Conservation (phyloP, 2,888 invertebrate species). For the Mycogona germanica region DNA sequence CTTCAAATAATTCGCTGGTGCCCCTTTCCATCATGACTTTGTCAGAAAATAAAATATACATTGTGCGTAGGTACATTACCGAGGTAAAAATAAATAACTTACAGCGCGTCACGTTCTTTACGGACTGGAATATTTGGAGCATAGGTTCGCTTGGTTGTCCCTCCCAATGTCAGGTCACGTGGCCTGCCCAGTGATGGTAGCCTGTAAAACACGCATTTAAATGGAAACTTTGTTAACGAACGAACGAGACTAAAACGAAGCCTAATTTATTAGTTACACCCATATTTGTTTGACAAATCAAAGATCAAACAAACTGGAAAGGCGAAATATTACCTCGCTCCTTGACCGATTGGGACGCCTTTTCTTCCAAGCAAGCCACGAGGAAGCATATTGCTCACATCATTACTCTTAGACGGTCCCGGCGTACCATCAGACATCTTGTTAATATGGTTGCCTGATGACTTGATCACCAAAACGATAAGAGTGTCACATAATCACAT, state of each 20-base stretch:
- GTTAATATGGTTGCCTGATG: not conserved
- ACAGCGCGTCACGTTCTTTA: slow-evolving; percentile 7
- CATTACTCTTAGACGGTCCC: not conserved
- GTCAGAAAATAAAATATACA: not conserved
- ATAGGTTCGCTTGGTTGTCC: slow-evolving; percentile 5
- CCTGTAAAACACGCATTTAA: not conserved
- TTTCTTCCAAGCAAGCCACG: slow-evolving; percentile 5
- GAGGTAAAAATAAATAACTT: too few species aligned
- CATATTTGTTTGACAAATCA: too few species aligned
- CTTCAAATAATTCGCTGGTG: too few species aligned
- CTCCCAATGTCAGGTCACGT: slow-evolving; percentile 16
- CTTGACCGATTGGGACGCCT: not conserved
- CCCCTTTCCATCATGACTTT: not conserved
- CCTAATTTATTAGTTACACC: too few species aligned
- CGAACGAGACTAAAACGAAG: too few species aligned
- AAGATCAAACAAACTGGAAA: too few species aligned
- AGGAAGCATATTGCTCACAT: not conserved
- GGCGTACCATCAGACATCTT: not conserved
- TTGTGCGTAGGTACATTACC: too few species aligned
- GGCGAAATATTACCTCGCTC: not conserved
- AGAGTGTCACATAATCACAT: not conserved
- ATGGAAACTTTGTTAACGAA: not conserved
- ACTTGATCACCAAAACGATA: not conserved
- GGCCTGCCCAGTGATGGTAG: slow-evolving; percentile 11
- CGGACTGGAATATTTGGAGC: slow-evolving; percentile 12